Percentiles rank a stretch among this genome's conserved stretches.
Conservation (phyloP, 1,140 invertebrate genomes). For the Psix sp. region DNA sequence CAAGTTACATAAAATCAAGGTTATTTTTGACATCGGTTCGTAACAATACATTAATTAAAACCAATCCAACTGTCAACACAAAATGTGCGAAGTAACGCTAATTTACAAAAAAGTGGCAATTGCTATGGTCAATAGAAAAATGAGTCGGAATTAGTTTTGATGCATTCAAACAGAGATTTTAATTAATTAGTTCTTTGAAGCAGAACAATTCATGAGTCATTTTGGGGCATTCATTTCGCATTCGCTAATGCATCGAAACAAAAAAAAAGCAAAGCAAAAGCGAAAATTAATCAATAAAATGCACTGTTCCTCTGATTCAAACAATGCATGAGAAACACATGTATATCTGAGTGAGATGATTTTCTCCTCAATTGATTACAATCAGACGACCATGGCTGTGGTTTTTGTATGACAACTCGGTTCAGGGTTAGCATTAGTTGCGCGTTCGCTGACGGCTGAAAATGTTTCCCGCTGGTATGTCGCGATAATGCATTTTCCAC, state of each 20-base stretch:
- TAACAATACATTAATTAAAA: too few relatives aligned
- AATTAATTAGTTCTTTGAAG: slow-evolving; percentile 27
- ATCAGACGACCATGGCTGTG: slow-evolving; percentile 16
- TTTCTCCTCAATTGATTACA: slow-evolving; percentile 36
- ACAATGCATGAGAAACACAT: too few relatives aligned
- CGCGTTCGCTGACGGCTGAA: slow-evolving; percentile 24
- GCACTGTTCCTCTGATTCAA: too few relatives aligned
- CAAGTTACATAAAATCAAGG: slow-evolving; percentile 39
- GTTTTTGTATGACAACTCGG: slow-evolving; percentile 21
- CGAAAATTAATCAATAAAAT: too few relatives aligned
- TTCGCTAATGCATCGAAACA: background rate
- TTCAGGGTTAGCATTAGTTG: slow-evolving; percentile 38
- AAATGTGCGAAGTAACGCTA: too few relatives aligned
- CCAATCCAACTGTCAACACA: too few relatives aligned
- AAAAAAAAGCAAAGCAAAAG: background rate
- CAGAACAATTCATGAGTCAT: slow-evolving; percentile 23
- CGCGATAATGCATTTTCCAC: slow-evolving; percentile 54
- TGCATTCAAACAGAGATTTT: slow-evolving; percentile 29
- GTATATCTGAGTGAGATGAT: background rate
- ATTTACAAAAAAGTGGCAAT: too few relatives aligned
- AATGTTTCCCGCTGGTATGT: slow-evolving; percentile 32
- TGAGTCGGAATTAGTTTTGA: slow-evolving; percentile 41
- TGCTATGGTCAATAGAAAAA: slow-evolving; percentile 42
- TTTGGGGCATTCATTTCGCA: background rate
- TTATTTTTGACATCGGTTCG: slow-evolving; percentile 10